phyloP scores from a whole-genome alignment of 64 coral and sea anemone species.

The Dendrophyllia cribrosa region DNA sequence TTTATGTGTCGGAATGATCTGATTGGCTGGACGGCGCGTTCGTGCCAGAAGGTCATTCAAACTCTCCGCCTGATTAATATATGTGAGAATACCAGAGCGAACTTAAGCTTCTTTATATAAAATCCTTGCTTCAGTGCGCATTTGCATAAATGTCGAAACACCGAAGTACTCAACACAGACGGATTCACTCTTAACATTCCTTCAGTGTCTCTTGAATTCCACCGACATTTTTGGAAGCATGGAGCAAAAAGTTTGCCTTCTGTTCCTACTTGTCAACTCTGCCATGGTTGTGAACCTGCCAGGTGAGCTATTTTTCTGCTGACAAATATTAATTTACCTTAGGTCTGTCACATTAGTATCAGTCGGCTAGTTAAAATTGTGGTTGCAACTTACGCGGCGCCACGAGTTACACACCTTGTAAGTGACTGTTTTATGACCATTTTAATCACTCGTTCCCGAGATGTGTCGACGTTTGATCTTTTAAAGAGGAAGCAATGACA shows the following conservation, averaged over 20 bases:
- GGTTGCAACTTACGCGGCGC: too few relatives aligned
- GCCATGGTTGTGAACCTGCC: not conserved
- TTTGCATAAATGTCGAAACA: slow-evolving; percentile 33
- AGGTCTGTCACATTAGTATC: not conserved
- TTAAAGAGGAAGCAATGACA: too few relatives aligned
- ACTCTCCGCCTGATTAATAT: slow-evolving; percentile 47
- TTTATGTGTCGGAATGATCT: not conserved
- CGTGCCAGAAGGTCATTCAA: slow-evolving; percentile 26
- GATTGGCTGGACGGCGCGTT: slow-evolving; percentile 2
- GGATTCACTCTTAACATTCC: slow-evolving; percentile 17
- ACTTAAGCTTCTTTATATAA: not conserved
- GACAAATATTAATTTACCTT: not conserved
- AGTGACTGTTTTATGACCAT: not conserved
- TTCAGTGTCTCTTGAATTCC: slow-evolving; percentile 10
- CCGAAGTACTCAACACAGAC: not conserved
- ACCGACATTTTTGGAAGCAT: not conserved
- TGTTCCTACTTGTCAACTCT: slow-evolving; percentile 11
- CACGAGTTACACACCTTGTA: not conserved
- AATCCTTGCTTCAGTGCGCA: slow-evolving; percentile 11
- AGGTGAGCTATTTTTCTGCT: slow-evolving; percentile 23
- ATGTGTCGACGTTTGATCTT: too few relatives aligned
- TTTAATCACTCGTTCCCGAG: not conserved
- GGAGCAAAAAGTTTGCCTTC: not conserved
- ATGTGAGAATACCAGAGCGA: slow-evolving; percentile 26
- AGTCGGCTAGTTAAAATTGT: not conserved